Evolutionary conservation across 2,113 vertebrate species (phyloP).

Genomic region (Baryphthengus martii): DNA sequence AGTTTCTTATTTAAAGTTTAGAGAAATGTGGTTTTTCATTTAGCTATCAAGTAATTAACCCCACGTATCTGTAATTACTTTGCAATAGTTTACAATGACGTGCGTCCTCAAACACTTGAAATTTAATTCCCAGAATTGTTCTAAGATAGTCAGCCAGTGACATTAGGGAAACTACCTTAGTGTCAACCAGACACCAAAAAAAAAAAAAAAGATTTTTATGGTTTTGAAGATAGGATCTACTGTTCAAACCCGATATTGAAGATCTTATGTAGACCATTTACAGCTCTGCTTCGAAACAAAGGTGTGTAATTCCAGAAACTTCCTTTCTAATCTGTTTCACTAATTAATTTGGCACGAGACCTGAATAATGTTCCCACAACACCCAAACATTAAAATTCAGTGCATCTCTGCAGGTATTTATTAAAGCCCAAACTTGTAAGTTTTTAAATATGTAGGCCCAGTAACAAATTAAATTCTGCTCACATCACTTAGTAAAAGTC

Average conservation of each 20-base stretch:
- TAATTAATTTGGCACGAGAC: background rate
- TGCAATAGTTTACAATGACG: background rate
- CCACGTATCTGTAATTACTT: background rate
- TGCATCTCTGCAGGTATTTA: background rate
- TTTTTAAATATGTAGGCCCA: background rate
- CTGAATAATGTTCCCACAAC: background rate
- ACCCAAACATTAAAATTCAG: background rate
- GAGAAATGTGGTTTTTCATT: background rate
- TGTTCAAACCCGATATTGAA: background rate
- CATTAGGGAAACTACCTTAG: background rate
- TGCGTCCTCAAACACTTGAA: background rate
- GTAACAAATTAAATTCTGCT: background rate
- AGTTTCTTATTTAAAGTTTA: background rate
- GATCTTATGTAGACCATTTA: fast-evolving
- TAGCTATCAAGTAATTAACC: background rate
- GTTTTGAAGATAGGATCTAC: background rate
- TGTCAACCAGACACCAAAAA: background rate
- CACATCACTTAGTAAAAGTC: background rate
- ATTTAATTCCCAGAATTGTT: background rate
- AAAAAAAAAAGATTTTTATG: background rate
- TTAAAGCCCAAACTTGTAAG: background rate
- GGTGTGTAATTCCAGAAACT: background rate
- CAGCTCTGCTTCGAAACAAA: background rate
- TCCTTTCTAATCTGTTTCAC: background rate
- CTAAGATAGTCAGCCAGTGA: background rate